Evolutionary conservation across 2,888 invertebrate genomes (phyloP).

Genomic region (Xestia xanthographa): DNA sequence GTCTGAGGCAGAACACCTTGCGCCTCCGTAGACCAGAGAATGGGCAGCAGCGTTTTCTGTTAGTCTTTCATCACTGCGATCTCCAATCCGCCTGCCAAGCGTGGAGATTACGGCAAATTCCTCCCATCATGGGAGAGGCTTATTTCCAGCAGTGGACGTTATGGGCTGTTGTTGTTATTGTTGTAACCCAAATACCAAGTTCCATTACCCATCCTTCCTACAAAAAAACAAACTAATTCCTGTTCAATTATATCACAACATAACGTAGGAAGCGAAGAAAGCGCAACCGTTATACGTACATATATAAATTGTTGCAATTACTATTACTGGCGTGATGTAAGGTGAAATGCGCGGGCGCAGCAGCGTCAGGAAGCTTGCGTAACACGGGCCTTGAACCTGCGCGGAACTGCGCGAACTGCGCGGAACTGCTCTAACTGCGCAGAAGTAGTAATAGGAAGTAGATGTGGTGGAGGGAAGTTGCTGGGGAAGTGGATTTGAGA

Average conservation of each 20-base stretch:
- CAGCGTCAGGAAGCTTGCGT: slow-evolving; percentile 71
- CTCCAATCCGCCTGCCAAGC: too few species aligned
- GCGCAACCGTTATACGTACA: slow-evolving; percentile 55
- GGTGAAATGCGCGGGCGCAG: slow-evolving; percentile 71
- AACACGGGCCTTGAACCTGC: slow-evolving; percentile 75
- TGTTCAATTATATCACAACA: slow-evolving; percentile 60
- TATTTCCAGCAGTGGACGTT: too few species aligned
- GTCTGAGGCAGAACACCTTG: too few species aligned
- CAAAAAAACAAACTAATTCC: slow-evolving; percentile 44
- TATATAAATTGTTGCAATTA: slow-evolving; percentile 65
- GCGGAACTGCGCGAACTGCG: slow-evolving; percentile 60
- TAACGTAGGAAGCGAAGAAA: slow-evolving; percentile 64
- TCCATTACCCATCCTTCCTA: neutral
- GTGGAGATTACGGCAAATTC: too few species aligned
- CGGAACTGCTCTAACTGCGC: slow-evolving; percentile 36
- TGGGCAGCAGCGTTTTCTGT: too few species aligned
- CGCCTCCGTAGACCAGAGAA: too few species aligned
- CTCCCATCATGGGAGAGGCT: too few species aligned
- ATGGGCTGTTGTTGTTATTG: too few species aligned
- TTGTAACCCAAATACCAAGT: neutral
- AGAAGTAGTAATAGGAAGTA: slow-evolving; percentile 37
- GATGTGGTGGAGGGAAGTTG: slow-evolving; percentile 16
- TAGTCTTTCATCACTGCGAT: too few species aligned
- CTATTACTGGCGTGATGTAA: slow-evolving; percentile 71
- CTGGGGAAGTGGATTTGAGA: slow-evolving; percentile 4